phyloP scores from a whole-genome alignment of 2,797 vertebrate genomes.

The Alcedo quadribrachys region DNA sequence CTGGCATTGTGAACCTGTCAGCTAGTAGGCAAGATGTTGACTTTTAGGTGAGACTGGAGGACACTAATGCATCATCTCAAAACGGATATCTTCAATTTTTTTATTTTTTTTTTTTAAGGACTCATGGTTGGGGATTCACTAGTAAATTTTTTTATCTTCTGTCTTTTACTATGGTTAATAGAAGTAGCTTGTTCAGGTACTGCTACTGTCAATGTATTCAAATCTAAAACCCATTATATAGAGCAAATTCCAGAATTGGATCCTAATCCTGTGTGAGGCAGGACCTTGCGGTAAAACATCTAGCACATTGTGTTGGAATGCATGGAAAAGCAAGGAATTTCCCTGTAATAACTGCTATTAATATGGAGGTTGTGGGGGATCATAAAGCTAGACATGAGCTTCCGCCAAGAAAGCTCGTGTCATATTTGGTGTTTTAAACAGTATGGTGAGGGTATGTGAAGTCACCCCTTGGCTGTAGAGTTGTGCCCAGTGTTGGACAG shows the following conservation, averaged over 20 bases:
- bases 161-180: not conserved
- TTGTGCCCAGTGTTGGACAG: not conserved
- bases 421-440: not conserved
- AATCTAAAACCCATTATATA: not conserved
- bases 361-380: not conserved
- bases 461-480: not conserved
- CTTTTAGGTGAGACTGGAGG: not conserved
- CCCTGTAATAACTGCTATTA: not conserved
- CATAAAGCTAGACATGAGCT: not conserved
- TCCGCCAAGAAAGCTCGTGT: not conserved
- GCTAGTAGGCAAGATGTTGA: not conserved
- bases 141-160: not conserved
- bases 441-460: not conserved
- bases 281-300: not conserved
- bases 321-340: not conserved
- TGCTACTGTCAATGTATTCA: not conserved
- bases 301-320: accelerated
- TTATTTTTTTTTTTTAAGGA: not conserved
- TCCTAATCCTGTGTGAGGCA: not conserved
- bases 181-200: not conserved
- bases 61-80: not conserved
- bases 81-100: not conserved
- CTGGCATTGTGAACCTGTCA: accelerated
- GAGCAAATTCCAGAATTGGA: not conserved
- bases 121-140: not conserved